Evolutionary conservation across 64 coral and sea anemone species (phyloP).

Genomic region (Porites lutea): DNA sequence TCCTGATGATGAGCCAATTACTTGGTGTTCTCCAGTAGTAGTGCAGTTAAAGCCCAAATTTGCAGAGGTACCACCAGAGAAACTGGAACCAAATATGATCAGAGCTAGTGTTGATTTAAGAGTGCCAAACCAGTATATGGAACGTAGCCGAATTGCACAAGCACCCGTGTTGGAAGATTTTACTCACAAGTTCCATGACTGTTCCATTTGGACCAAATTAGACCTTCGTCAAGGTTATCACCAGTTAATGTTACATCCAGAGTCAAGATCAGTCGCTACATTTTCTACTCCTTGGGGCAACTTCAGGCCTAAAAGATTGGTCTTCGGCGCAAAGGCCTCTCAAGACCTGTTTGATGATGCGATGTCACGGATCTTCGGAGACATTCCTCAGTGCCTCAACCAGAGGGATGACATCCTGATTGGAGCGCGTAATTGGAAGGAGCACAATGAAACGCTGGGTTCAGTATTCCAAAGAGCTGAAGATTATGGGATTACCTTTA

Average conservation of each 20-base stretch:
- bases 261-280: conserved; percentile 36
- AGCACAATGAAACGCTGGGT: too few relatives aligned
- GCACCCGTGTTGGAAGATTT: conserved; percentile 55
- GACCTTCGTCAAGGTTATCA: conserved; percentile 57
- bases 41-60: conserved; percentile 70
- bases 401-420: too few relatives aligned
- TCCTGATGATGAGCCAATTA: conserved; percentile 48
- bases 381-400: too few relatives aligned
- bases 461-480: conserved; percentile 28
- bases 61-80: background rate
- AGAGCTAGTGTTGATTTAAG: conserved; percentile 64
- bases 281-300: conserved; percentile 53
- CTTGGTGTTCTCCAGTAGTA: conserved; percentile 63
- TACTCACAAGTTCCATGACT: conserved; percentile 40
- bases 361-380: too few relatives aligned
- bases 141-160: background rate
- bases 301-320: too few relatives aligned
- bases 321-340: too few relatives aligned
- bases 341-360: too few relatives aligned
- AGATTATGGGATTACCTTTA: conserved; percentile 52
- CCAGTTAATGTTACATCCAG: conserved; percentile 50
- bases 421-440: too few relatives aligned
- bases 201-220: conserved; percentile 39
- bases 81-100: conserved; percentile 61
- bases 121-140: conserved; percentile 20